Base-by-base conservation (phyloP, 1,140 invertebrate species). In the Eubasilissa regina region DNA sequence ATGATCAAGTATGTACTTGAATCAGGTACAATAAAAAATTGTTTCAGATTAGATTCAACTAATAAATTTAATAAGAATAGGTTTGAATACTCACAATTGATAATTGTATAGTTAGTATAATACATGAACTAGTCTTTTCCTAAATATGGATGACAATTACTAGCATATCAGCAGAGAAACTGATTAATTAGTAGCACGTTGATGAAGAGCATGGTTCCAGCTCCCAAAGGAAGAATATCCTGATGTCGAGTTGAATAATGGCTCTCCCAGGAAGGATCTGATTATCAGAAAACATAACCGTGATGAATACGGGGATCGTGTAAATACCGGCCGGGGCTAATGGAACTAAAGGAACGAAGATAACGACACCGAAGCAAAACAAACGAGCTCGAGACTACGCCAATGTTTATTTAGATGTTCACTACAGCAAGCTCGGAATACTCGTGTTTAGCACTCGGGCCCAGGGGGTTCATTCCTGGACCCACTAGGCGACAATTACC, bases 341-440 rank as follows among this genome's bases (percentile, higher is more conserved):
- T 66, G 62, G 62, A 66, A 13, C 35, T 3, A 17, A 15, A 66
- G 43, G 12, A 35, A 15, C 55, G 47, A 80, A 80, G 79, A 80
- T 80, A 80, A 80, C 74, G 75, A 77, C 47, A 66, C 58, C 35
- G 48, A 70, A 80, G 66, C 35, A 80, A 80, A 80, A 76, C 68
- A 80, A 80, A 80, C 62, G 74, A 45, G 19, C 64, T 25, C 60
- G 43, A 43, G 64, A 62, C 66, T 19, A 47, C 55, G 47, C 44
- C 70, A 53, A 25, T 80, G 74, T 80, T 77, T 80, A 80, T 80
- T 80, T 80, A 77, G 66, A 77, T 77, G 64, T 60, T 58, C n/a
- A 35, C 25, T 35, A 35, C 25, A 35, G 25, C n/a, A n/a, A n/a
- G n/a, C 25, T 35, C 25, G 25, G 25, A 35, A 6, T 6, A 6